These are phyloP conservation scores for Perca fluviatilis DNA, from an alignment of 2,113 vertebrate genomes.

Conservation along the genomic window DNA sequence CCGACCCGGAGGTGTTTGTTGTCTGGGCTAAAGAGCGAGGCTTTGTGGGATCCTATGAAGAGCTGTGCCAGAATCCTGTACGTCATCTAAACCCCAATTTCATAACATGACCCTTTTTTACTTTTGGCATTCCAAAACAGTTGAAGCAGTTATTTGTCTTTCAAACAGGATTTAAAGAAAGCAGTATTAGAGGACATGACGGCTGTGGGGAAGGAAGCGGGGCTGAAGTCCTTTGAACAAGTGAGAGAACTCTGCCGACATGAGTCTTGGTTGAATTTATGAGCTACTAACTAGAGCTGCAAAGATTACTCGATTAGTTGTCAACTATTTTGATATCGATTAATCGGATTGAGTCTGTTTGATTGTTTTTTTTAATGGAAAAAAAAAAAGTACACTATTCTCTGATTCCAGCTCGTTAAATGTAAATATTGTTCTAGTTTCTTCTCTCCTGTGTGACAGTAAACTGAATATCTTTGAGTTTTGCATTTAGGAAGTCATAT, in stretches of 20 bases:
- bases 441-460: too few relatives aligned
- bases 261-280: neutral
- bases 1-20: constrained; percentile 84
- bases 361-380: too few relatives aligned
- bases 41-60: constrained; percentile 80
- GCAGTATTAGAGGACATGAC: constrained; percentile 84
- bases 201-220: constrained; percentile 79
- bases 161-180: constrained; percentile 80
- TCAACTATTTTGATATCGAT: too few relatives aligned
- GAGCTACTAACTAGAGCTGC: neutral
- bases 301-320: too few relatives aligned
- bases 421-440: too few relatives aligned
- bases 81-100: constrained; percentile 19
- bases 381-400: too few relatives aligned
- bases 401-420: too few relatives aligned
- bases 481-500: too few relatives aligned
- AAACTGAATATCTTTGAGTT: too few relatives aligned
- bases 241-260: constrained; percentile 55
- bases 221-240: constrained; percentile 87
- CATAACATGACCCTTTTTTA: neutral
- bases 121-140: neutral
- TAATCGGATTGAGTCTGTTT: too few relatives aligned
- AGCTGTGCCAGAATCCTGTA: constrained; percentile 86
- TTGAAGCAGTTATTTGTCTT: neutral
- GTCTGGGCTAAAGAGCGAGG: constrained; percentile 82